Conservation (phyloP, 1,140 invertebrate species). For the Cotesia typhae region DNA sequence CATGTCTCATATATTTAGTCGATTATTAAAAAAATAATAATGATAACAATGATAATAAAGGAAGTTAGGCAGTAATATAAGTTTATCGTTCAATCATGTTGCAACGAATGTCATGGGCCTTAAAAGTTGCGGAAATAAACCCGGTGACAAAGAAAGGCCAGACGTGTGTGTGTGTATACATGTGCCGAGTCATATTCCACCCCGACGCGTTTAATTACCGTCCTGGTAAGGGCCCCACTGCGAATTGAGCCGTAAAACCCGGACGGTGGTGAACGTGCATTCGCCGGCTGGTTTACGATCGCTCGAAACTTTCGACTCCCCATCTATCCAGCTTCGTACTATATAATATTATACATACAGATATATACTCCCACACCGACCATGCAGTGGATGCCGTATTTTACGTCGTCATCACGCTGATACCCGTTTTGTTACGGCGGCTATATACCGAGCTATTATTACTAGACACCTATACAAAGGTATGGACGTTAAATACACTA, state of each 20-base stretch:
- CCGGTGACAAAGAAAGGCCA: not conserved
- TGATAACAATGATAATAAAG: too few species aligned
- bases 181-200: slow-evolving; percentile 33
- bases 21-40: too few species aligned
- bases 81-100: slow-evolving; percentile 27
- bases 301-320: slow-evolving; percentile 50
- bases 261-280: slow-evolving; percentile 24
- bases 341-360: too few species aligned
- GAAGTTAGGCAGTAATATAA: slow-evolving; percentile 18
- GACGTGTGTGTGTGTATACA: too few species aligned
- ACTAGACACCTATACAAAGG: not conserved
- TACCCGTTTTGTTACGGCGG: slow-evolving; percentile 4
- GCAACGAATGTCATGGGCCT: slow-evolving; percentile 38
- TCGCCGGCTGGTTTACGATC: slow-evolving; percentile 56
- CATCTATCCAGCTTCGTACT: not conserved
- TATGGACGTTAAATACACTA: not conserved
- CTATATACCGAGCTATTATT: not conserved
- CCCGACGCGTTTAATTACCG: slow-evolving; percentile 59
- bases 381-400: too few species aligned
- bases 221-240: slow-evolving; percentile 60
- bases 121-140: slow-evolving; percentile 39
- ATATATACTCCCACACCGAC: not conserved
- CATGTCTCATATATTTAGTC: too few species aligned
- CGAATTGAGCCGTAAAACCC: slow-evolving; percentile 62
- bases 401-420: slow-evolving; percentile 2